Base-by-base conservation (phyloP, 2,888 invertebrate genomes). In the Muscina levida region DNA sequence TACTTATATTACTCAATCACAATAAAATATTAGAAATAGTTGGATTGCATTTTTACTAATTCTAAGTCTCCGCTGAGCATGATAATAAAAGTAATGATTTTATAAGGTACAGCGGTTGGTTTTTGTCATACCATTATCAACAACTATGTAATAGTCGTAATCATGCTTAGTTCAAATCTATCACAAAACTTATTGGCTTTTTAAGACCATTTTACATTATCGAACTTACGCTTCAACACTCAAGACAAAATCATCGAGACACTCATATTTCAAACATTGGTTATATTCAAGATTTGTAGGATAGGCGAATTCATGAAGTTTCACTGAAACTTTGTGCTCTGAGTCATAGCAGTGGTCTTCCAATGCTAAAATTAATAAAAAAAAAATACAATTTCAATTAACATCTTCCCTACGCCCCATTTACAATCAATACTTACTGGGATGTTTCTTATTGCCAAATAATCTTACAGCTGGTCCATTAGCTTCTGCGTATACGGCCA, bases 341-440 rank as follows among this genome's bases (percentile, higher is more conserved):
- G 83, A 84, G 66, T 86, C 85, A 37, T 83, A 84, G 46, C 87
- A 87, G 56, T 85, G 84, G 5, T 79, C 67, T 3, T 82, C 31
- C 24, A 85, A 2, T 0, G 67, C 86, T 86, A 62, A 37, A 24
- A 70, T 1, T 15, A 4, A 19, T 4, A 17, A 42, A 57, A 37
- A 57, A 37, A 3, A 46, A 44, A 46, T 19, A 0, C 1, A 15
- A n/a, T 24, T 19, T n/a, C 44, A n/a, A 19, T 0, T 8, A n/a
- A 51, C 31, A 51, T 13, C 17, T 71, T 48, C 2, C n/a, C 1
- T 15, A 15, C n/a, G n/a, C n/a, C n/a, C n/a, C n/a, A n/a, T 31
- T 31, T 31, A 8, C 3, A 31, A 37, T 24, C 39, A 22, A n/a
- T 19, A 8, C 82, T 13, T 53, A 53, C 53, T 53, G 24, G 53